phyloP scores from a whole-genome alignment of 2,113 vertebrate species.

The Hippopotamus amphibius region DNA sequence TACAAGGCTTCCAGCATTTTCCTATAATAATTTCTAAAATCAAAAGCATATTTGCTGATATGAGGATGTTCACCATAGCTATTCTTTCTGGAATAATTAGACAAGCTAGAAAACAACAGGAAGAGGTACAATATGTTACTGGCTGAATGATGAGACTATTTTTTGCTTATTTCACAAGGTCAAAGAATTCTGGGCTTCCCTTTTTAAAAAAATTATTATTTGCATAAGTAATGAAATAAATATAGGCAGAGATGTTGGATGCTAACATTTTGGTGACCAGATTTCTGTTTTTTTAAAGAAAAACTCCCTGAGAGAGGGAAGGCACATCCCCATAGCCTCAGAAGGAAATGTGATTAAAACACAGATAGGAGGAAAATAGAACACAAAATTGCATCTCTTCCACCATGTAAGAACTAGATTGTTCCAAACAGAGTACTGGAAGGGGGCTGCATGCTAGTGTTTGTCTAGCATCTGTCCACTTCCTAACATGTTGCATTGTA shows the following conservation, averaged over 20 bases:
- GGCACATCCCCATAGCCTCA: neutral
- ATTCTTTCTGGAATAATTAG: conserved; percentile 74
- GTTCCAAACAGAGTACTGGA: neutral
- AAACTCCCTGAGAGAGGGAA: neutral
- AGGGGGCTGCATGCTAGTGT: fast-evolving
- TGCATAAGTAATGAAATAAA: conserved; percentile 56
- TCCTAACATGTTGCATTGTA: fast-evolving
- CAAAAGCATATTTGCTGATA: conserved; percentile 72
- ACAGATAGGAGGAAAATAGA: neutral
- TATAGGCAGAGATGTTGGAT: neutral
- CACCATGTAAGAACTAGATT: fast-evolving
- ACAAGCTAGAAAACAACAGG: conserved; percentile 51
- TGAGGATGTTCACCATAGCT: conserved; percentile 4
- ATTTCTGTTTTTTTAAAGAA: conserved; percentile 55
- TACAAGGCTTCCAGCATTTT: conserved; percentile 65
- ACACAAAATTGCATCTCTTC: neutral
- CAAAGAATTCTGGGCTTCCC: neutral
- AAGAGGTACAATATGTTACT: neutral
- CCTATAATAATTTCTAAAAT: conserved; percentile 74
- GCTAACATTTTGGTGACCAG: neutral
- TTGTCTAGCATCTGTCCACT: neutral
- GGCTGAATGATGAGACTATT: neutral
- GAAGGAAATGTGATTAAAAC: neutral
- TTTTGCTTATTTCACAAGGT: conserved; percentile 69
- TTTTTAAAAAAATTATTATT: conserved; percentile 49